Evolutionary conservation across 2,797 vertebrate genomes (phyloP).

Genomic region (Petrocephalus sullivani): DNA sequence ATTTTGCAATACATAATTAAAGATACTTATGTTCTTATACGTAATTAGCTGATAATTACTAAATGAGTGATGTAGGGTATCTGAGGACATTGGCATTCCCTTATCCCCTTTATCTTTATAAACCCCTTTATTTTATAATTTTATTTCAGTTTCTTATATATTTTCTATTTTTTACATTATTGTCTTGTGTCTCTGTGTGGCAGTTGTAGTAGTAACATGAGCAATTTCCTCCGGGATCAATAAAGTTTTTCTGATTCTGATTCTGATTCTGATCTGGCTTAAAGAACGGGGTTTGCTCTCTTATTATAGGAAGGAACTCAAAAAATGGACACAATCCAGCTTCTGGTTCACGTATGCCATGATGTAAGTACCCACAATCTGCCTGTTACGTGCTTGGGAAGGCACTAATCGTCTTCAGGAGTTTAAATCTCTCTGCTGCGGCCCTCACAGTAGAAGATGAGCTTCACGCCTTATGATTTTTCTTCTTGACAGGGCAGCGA

Average conservation of each 20-base stretch:
- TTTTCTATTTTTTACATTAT: too few relatives aligned
- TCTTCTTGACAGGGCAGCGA: constrained; percentile 47
- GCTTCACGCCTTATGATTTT: background rate
- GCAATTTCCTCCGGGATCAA: too few relatives aligned
- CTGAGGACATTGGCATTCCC: background rate
- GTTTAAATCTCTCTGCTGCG: background rate
- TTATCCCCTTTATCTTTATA: background rate
- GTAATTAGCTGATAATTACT: too few relatives aligned
- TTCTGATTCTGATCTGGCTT: background rate
- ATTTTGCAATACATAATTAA: background rate
- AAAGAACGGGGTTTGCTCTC: constrained; percentile 13
- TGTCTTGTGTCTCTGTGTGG: too few relatives aligned
- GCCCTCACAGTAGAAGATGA: background rate
- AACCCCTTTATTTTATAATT: too few relatives aligned
- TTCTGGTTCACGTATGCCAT: constrained; percentile 59
- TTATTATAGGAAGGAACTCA: constrained; percentile 52
- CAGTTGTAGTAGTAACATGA: too few relatives aligned
- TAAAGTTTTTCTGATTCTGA: too few relatives aligned
- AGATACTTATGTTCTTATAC: too few relatives aligned
- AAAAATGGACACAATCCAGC: constrained; percentile 39
- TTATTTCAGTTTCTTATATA: too few relatives aligned
- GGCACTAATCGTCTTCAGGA: background rate
- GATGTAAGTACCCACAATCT: constrained; percentile 56
- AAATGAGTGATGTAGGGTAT: too few relatives aligned
- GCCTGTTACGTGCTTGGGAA: background rate